Percentiles rank a stretch among this genome's conserved stretches.
phyloP scores from a whole-genome alignment of 2,113 vertebrate genomes.

The Lota lota region DNA sequence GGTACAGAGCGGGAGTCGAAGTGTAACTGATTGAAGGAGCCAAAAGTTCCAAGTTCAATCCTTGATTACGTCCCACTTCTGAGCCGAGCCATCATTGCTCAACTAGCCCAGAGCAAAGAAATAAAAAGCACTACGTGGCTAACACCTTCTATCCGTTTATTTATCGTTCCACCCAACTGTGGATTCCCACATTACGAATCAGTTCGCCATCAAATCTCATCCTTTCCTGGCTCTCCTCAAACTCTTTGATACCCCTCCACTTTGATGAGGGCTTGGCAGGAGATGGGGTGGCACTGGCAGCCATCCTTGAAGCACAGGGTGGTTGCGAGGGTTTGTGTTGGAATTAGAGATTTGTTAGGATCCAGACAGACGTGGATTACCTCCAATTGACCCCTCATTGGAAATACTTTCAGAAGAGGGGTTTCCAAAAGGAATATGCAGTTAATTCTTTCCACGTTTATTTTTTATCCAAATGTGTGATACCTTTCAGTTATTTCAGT shows the following conservation, averaged over 20 bases:
- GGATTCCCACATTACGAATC: slow-evolving; percentile 41
- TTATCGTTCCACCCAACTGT: slow-evolving; percentile 23
- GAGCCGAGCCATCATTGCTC: slow-evolving; percentile 16
- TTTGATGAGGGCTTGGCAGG: slow-evolving; percentile 58
- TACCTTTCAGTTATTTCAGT: slow-evolving; percentile 12
- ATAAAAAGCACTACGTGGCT: slow-evolving; percentile 8
- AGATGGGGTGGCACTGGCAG: slow-evolving; percentile 40
- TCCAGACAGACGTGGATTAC: slow-evolving; percentile 44
- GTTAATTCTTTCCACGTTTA: slow-evolving; percentile 3
- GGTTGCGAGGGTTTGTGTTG: slow-evolving; percentile 44
- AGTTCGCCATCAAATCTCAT: slow-evolving; percentile 37
- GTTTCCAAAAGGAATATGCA: slow-evolving; percentile 20
- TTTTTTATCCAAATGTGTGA: slow-evolving; percentile 22
- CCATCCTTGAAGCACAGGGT: slow-evolving; percentile 31
- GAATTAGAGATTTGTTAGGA: slow-evolving; percentile 46
- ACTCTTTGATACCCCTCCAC: slow-evolving; percentile 47
- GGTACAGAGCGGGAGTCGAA: not conserved
- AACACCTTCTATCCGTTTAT: slow-evolving; percentile 28
- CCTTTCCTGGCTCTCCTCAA: slow-evolving; percentile 30
- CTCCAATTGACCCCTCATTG: slow-evolving; percentile 49
- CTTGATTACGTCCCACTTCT: slow-evolving; percentile 2
- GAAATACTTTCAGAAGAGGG: slow-evolving; percentile 35
- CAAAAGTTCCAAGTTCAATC: not conserved
- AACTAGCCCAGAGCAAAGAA: slow-evolving; percentile 1
- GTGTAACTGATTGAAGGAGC: not conserved